phyloP scores from a whole-genome alignment of 2,113 vertebrate genomes.

The Collichthys lucidus region DNA sequence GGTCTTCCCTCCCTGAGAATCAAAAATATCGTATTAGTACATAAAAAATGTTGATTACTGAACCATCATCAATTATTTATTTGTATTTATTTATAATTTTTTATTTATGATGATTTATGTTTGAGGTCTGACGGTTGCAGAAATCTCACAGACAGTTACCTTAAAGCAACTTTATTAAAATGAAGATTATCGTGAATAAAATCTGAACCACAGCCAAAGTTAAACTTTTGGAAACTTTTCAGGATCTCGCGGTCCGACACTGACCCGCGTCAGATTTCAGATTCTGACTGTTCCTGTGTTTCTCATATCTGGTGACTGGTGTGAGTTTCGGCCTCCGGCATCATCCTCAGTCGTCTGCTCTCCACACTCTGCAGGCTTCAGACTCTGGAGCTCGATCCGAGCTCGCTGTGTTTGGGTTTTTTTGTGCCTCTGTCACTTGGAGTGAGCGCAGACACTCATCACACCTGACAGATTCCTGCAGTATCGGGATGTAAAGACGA shows the following conservation, averaged over 20 bases:
- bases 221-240: not conserved
- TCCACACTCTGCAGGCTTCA: slow-evolving; percentile 3
- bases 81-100: too few species aligned
- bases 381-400: not conserved
- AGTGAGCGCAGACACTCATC: slow-evolving; percentile 4
- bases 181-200: too few species aligned
- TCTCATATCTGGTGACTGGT: not conserved
- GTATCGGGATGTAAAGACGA: slow-evolving; percentile 24
- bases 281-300: not conserved
- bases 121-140: too few species aligned
- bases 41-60: too few species aligned
- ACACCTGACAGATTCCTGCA: slow-evolving; percentile 18
- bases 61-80: too few species aligned
- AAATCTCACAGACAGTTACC: too few species aligned
- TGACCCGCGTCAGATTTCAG: not conserved
- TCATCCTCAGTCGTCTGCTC: not conserved
- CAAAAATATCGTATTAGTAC: too few species aligned
- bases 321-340: not conserved
- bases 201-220: not conserved
- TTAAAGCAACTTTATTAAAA: too few species aligned
- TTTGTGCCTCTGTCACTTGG: slow-evolving; percentile 16
- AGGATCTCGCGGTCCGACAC: not conserved
- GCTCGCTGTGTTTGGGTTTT: not conserved
- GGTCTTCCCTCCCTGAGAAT: too few species aligned
- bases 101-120: too few species aligned